phyloP scores from a whole-genome alignment of 2,113 vertebrate genomes.

The Pionites leucogaster region DNA sequence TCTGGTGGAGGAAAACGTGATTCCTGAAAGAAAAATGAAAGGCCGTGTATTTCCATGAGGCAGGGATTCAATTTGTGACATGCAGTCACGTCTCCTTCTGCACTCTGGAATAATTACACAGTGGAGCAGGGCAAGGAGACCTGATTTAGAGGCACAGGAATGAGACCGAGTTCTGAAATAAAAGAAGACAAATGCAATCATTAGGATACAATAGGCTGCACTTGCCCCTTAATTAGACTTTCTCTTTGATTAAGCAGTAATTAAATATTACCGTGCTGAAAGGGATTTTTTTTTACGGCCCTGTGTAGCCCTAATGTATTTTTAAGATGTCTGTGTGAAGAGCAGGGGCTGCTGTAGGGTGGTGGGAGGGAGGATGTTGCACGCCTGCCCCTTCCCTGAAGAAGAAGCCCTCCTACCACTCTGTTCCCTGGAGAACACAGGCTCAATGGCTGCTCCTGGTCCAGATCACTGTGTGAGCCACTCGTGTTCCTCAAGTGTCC shows the following conservation, averaged over 20 bases:
- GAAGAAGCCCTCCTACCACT: neutral
- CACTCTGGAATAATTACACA: constrained; percentile 56
- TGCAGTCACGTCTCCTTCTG: constrained; percentile 45
- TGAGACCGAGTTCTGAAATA: constrained; percentile 39
- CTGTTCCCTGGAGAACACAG: accelerated
- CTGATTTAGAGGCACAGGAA: constrained; percentile 43
- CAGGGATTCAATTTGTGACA: constrained; percentile 53
- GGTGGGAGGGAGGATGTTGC: neutral
- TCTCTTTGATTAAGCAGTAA: constrained; percentile 67
- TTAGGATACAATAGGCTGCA: constrained; percentile 56
- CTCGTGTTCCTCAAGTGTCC: neutral
- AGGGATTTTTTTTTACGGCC: neutral
- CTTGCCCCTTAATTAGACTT: constrained; percentile 66
- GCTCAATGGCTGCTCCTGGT: neutral
- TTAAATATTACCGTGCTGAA: constrained; percentile 61
- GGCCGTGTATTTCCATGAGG: neutral
- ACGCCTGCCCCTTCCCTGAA: neutral
- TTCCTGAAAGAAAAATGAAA: neutral
- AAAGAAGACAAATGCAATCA: constrained; percentile 63
- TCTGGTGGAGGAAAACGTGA: neutral
- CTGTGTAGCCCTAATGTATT: neutral
- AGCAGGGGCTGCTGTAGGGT: neutral
- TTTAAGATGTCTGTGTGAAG: constrained; percentile 5
- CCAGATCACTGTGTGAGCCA: neutral
- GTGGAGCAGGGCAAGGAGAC: neutral